These are phyloP conservation scores for Mycalesis mineus DNA, from an alignment of 2,888 invertebrate genomes.

Conservation along the genomic window DNA sequence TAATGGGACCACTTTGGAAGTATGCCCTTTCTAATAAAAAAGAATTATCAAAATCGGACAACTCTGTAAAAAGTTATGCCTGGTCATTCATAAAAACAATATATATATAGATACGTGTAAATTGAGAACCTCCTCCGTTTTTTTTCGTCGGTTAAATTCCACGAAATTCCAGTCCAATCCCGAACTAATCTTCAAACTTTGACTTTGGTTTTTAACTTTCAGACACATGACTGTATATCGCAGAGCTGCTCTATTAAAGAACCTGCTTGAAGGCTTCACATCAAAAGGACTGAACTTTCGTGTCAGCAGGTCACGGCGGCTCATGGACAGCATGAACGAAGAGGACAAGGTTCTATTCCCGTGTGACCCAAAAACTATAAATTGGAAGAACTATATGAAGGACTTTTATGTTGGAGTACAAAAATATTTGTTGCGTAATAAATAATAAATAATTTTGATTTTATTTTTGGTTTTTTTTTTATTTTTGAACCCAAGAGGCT, in stretches of 20 bases:
- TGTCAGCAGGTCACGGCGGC: conserved; percentile 81
- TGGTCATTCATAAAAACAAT: no score
- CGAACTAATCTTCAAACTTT: no score
- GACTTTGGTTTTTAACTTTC: conserved; percentile 6
- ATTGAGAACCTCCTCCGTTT: no score
- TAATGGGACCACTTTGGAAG: no score
- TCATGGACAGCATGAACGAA: conserved; percentile 77
- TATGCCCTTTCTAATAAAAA: no score
- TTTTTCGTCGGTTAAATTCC: no score
- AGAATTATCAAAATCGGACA: no score
- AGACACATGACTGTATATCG: conserved; percentile 26
- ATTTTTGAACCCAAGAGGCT: no score
- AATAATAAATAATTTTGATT: no score
- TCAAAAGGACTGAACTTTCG: conserved; percentile 88
- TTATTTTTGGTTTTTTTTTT: not conserved
- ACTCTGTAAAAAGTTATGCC: no score
- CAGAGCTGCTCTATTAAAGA: conserved; percentile 16
- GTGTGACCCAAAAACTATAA: conserved; percentile 86
- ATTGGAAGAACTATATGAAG: conserved; percentile 89
- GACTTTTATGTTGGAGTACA: conserved; percentile 89
- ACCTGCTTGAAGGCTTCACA: conserved; percentile 84
- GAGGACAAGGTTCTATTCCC: conserved; percentile 84
- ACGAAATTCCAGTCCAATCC: no score
- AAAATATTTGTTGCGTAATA: conserved; percentile 62
- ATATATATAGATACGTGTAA: no score